Evolutionary conservation across 2,797 vertebrate species (phyloP).

Genomic region (Alcedo quadribrachys): DNA sequence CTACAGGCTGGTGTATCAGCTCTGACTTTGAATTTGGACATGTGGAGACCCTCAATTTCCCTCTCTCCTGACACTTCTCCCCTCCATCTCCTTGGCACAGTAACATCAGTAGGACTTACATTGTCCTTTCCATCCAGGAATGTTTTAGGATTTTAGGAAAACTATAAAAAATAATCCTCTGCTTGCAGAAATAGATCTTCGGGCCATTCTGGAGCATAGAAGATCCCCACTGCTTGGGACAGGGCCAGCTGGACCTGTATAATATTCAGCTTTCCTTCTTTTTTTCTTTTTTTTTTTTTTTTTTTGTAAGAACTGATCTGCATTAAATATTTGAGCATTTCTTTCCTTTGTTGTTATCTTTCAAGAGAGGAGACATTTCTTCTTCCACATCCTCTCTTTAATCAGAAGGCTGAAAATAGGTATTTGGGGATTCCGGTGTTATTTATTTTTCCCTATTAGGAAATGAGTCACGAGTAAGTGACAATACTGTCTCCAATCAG

Average conservation of each 20-base stretch:
- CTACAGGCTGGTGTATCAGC: neutral
- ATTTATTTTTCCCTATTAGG: constrained; percentile 52
- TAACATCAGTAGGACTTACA: neutral
- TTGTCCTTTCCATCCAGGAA: neutral
- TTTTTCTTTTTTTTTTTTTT: neutral
- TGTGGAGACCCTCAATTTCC: neutral
- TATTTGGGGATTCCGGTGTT: constrained; percentile 31
- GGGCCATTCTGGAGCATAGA: neutral
- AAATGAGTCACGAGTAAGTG: constrained; percentile 38
- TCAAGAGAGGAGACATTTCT: neutral
- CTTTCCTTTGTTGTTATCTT: neutral
- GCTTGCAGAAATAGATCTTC: neutral
- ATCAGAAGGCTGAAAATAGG: constrained; percentile 43
- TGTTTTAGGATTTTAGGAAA: neutral
- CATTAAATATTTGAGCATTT: neutral
- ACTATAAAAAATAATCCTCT: neutral
- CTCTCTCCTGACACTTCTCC: neutral
- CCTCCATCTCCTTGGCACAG: neutral
- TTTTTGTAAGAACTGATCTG: neutral
- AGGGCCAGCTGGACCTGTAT: neutral
- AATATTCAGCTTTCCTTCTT: neutral
- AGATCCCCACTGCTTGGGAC: neutral
- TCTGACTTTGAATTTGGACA: neutral
- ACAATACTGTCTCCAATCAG: constrained; percentile 24
- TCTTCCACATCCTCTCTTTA: neutral